A percentile compares a stretch with the other conserved stretches of the same genome.
Evolutionary conservation across 1,140 invertebrate genomes (phyloP).

Genomic region (Hesperophylax magnus): DNA sequence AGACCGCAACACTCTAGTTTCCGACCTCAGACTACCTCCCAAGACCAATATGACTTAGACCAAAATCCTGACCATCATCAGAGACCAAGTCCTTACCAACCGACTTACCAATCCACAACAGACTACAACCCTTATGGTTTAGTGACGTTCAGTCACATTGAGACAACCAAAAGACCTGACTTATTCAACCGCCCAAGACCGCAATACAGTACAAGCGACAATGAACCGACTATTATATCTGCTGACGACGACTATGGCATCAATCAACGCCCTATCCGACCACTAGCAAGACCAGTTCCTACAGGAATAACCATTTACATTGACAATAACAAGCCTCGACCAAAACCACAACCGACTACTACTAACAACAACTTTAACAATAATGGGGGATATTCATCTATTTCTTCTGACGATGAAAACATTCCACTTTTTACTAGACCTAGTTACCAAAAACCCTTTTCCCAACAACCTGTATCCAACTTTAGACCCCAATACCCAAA

Average conservation of each 20-base stretch:
- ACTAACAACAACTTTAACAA: conserved; percentile 12
- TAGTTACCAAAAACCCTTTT: conserved; percentile 51
- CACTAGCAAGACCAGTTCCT: conserved; percentile 41
- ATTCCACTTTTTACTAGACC: conserved; percentile 53
- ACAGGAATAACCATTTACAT: conserved; percentile 56
- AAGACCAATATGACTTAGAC: conserved; percentile 29
- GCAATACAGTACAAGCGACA: conserved; percentile 31
- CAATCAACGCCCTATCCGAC: conserved; percentile 44
- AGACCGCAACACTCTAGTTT: conserved; percentile 38
- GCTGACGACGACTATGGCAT: conserved; percentile 33
- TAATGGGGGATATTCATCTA: conserved; percentile 40
- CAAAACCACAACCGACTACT: conserved; percentile 37
- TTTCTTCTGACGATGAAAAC: conserved; percentile 40
- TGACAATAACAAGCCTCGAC: conserved; percentile 47
- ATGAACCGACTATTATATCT: conserved; percentile 39
- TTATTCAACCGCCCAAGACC: conserved; percentile 36
- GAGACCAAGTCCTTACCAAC: conserved; percentile 37
- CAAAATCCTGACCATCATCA: conserved; percentile 35
- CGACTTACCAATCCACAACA: conserved; percentile 56
- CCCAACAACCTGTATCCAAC: conserved; percentile 44
- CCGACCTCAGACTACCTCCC: conserved; percentile 25
- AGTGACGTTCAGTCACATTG: conserved; percentile 66
- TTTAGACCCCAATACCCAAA: conserved; percentile 45
- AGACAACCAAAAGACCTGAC: conserved; percentile 59
- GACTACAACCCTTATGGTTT: conserved; percentile 65